Percentiles rank a stretch among this genome's conserved stretches.
phyloP scores from a whole-genome alignment of 2,888 invertebrate species.

The Drosophila algonquin region DNA sequence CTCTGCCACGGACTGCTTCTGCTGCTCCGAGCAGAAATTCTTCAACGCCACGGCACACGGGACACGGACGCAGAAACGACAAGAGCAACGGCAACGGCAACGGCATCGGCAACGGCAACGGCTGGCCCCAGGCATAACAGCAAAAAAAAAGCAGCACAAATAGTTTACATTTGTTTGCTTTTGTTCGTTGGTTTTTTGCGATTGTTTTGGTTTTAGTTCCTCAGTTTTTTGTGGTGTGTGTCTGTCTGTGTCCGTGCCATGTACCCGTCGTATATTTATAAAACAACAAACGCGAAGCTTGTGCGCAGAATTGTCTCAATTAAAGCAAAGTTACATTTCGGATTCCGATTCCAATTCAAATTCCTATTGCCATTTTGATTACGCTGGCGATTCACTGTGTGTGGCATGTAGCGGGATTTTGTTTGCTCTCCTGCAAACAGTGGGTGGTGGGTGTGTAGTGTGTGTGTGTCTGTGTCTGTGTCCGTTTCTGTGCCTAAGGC shows the following conservation, averaged over 20 bases:
- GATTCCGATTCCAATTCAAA: conserved; percentile 18
- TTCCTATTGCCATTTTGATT: neutral
- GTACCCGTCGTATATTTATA: neutral
- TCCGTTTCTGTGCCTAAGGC: conserved; percentile 19
- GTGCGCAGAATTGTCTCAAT: neutral
- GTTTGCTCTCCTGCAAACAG: conserved; percentile 1
- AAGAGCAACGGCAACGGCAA: neutral
- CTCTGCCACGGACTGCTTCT: conserved; percentile 2
- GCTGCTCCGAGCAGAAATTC: conserved; percentile 29
- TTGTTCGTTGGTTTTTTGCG: conserved; percentile 3
- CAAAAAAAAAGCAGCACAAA: conserved; percentile 28
- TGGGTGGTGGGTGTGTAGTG: conserved; percentile 13
- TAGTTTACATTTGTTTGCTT: conserved; percentile 39
- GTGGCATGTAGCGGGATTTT: conserved; percentile 51
- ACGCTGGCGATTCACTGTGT: conserved; percentile 11
- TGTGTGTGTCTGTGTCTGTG: conserved; percentile 16
- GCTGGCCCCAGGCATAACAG: conserved; percentile 31
- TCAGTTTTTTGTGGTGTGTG: neutral
- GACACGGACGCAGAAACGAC: conserved; percentile 5
- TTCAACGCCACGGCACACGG: conserved; percentile 23
- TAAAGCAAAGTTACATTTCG: neutral
- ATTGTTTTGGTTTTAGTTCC: conserved; percentile 4
- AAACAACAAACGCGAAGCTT: neutral
- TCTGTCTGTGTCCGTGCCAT: conserved; percentile 4
- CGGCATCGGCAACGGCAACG: conserved; percentile 26